phyloP scores from a whole-genome alignment of 2,888 invertebrate genomes.

The Plebejus melissa region DNA sequence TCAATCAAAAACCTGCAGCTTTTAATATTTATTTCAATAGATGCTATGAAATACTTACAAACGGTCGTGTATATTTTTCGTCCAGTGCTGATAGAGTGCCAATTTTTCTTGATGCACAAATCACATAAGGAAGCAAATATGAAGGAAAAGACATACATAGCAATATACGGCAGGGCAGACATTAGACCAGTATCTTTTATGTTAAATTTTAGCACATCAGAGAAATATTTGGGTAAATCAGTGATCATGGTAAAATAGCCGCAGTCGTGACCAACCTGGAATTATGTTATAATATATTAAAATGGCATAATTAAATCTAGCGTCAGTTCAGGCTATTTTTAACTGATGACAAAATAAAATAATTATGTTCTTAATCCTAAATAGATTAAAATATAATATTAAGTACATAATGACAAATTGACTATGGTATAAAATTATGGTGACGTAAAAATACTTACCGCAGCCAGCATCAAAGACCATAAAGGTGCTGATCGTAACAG shows the following conservation, averaged over 20 bases:
- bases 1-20: too few species aligned
- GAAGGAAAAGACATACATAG: slow-evolving; percentile 82
- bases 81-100: slow-evolving; percentile 77
- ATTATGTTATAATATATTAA: slow-evolving; percentile 29
- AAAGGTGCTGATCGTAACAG: slow-evolving; percentile 82
- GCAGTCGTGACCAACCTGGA: slow-evolving; percentile 82
- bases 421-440: background rate
- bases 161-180: slow-evolving; percentile 82
- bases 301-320: background rate
- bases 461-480: slow-evolving; percentile 85
- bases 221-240: slow-evolving; percentile 83
- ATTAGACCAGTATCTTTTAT: slow-evolving; percentile 81
- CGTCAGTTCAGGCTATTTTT: too few species aligned
- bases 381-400: background rate
- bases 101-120: slow-evolving; percentile 77
- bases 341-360: too few species aligned
- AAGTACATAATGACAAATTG: background rate
- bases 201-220: slow-evolving; percentile 81
- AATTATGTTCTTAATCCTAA: too few species aligned
- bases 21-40: too few species aligned
- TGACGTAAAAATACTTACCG: slow-evolving; percentile 59
- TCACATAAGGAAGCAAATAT: slow-evolving; percentile 82
- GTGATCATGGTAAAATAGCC: slow-evolving; percentile 84
- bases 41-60: slow-evolving; percentile 64
- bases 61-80: slow-evolving; percentile 83